Percentiles rank a stretch among this genome's conserved stretches.
Conservation (phyloP, 30 jellyfish, hydroid and myxozoan species). For the Aurelia aurita region DNA sequence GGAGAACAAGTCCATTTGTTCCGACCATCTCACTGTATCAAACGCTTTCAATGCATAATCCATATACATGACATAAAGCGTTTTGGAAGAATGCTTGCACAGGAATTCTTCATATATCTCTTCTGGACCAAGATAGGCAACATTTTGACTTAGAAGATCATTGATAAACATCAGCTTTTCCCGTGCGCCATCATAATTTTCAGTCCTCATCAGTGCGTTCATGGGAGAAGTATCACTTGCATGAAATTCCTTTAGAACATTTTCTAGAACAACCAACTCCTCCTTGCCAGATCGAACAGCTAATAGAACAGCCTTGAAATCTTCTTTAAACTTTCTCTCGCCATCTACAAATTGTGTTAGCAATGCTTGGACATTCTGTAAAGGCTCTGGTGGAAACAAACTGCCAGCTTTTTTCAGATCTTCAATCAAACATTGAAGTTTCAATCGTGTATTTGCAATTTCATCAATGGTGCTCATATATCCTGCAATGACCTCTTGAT, state of each 20-base stretch:
- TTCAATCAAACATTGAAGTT: constrained; percentile 16
- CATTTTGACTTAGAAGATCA: constrained; percentile 3
- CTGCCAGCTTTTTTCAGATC: constrained; percentile 9
- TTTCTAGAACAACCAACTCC: not conserved
- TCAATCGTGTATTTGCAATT: constrained; percentile 2
- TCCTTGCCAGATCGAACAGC: not conserved
- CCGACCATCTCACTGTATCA: constrained; percentile 27
- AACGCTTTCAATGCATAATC: not conserved
- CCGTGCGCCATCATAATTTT: not conserved
- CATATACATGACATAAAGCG: constrained; percentile 36
- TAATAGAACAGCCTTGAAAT: too few relatives aligned
- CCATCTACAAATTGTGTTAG: constrained; percentile 37
- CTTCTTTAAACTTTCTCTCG: too few relatives aligned
- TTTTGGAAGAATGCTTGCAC: constrained; percentile 24
- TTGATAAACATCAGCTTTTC: constrained; percentile 26
- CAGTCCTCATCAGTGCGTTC: not conserved
- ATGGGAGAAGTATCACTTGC: constrained; percentile 28
- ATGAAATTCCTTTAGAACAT: not conserved
- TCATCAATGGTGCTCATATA: constrained; percentile 19
- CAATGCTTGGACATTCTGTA: constrained; percentile 21
- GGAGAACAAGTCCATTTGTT: constrained; percentile 38
- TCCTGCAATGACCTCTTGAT: constrained; percentile 23
- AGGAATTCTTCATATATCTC: constrained; percentile 37
- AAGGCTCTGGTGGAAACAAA: not conserved
- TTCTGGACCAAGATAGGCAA: constrained; percentile 26